phyloP scores from a whole-genome alignment of 23 tunicate genomes.

The Phallusia fumigata region DNA sequence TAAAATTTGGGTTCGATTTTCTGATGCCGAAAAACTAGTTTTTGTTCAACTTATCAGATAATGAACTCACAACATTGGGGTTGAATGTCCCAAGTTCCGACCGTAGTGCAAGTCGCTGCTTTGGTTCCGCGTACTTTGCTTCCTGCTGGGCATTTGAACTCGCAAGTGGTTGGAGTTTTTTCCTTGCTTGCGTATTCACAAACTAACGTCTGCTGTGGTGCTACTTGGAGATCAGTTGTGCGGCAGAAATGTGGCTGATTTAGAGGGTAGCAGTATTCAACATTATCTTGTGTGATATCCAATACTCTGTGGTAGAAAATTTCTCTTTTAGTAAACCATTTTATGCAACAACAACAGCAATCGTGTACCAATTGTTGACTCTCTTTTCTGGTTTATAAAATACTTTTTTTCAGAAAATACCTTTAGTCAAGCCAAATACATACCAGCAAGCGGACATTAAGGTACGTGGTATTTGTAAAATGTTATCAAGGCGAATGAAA shows the following conservation, averaged over 20 bases:
- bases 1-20: too few relatives aligned
- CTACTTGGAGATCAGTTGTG: conserved; percentile 23
- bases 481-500: too few relatives aligned
- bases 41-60: background rate
- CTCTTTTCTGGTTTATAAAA: too few relatives aligned
- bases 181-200: conserved; percentile 35
- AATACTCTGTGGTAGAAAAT: too few relatives aligned
- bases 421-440: too few relatives aligned
- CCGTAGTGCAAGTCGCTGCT: conserved; percentile 18
- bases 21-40: too few relatives aligned
- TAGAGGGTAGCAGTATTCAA: conserved; percentile 42
- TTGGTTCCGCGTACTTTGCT: conserved; percentile 41
- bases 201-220: conserved; percentile 31
- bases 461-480: too few relatives aligned
- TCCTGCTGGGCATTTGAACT: conserved; percentile 53
- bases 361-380: too few relatives aligned
- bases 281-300: conserved; percentile 21
- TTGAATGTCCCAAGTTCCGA: conserved; percentile 37
- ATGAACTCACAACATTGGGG: conserved; percentile 55
- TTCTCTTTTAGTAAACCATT: too few relatives aligned
- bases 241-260: conserved; percentile 44
- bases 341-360: too few relatives aligned
- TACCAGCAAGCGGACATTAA: too few relatives aligned
- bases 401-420: too few relatives aligned
- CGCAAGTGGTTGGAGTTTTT: conserved; percentile 40